Conservation (phyloP, 2,888 invertebrate species). For the Electrophaes corylata region DNA sequence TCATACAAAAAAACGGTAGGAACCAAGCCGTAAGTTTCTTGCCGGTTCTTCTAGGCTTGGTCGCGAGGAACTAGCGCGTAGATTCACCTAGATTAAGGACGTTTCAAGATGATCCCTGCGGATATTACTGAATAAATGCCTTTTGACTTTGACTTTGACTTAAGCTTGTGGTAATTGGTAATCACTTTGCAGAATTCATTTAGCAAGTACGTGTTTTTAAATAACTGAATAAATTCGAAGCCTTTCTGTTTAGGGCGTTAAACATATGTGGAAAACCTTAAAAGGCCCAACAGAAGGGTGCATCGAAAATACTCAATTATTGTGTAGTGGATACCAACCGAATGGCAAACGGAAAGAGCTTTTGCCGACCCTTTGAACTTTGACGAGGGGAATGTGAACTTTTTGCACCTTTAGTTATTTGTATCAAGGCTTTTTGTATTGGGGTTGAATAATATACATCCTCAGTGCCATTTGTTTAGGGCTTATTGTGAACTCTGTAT, state of each 20-base stretch:
- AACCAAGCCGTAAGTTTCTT: too few relatives aligned
- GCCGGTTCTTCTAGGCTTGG: too few relatives aligned
- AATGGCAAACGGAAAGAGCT: constrained; percentile 3
- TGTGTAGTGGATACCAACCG: constrained; percentile 4
- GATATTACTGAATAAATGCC: too few relatives aligned
- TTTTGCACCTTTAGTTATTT: constrained; percentile 3
- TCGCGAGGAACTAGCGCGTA: too few relatives aligned
- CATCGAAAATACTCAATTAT: constrained; percentile 17
- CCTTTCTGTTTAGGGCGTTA: neutral
- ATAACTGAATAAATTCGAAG: neutral
- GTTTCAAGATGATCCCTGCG: too few relatives aligned
- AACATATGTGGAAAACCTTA: constrained; percentile 5
- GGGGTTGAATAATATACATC: neutral
- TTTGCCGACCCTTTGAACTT: constrained; percentile 8
- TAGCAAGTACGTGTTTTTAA: too few relatives aligned
- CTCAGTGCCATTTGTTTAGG: neutral
- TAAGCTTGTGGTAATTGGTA: too few relatives aligned
- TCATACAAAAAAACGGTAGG: too few relatives aligned
- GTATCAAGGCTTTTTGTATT: neutral
- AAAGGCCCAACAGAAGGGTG: constrained; percentile 16
- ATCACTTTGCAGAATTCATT: too few relatives aligned
- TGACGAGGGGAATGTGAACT: constrained; percentile 14
- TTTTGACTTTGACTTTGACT: too few relatives aligned
- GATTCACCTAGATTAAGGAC: too few relatives aligned
- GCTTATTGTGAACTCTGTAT: neutral